Evolutionary conservation across 2,113 vertebrate genomes (phyloP), one percentile per base, ranked within the genome.

Genomic region (Rhinolophus ferrumequinum): DNA sequence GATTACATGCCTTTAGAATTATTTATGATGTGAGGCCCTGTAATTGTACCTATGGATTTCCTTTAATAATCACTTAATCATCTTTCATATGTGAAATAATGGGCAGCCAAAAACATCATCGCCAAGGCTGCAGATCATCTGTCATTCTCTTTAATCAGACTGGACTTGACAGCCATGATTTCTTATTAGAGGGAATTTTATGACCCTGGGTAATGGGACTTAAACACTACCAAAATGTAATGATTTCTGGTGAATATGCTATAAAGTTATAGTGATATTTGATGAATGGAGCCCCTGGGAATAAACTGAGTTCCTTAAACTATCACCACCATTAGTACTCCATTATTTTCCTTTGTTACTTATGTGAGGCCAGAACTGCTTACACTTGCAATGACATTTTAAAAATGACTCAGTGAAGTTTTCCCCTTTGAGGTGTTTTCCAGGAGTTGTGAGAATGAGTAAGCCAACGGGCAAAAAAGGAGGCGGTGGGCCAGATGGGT

Each of bases 141-240:
- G 87, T 97, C 96, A 95, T 72, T 62, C 72, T 47, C 95, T 97
- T 94, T 93, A 96, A 97, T 95, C 66, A 83, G 92, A 97, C 2
- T 15, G 91, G 95, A 69, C 33, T 66, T 82, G 52, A 95, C 70
- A 97, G 60, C 30, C 88, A 30, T 88, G 95, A 97, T 97, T 97
- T 97, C 93, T 98, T 92, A 96, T 96, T 92, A 95, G 87, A 92
- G 58, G 15, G 44, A 69, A 89, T 75, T 92, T 97, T 94, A 95
- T 83, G 92, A 90, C 77, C 62, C 66, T 77, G 16, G 76, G 92
- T 81, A 93, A 96, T 50, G 84, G 88, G 97, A 15, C 7, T 85
- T 70, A 79, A 93, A 97, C 96, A 88, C 35, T 52, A 85, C 90
- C 85, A 92, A 90, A 90, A 92, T 84, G 80, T 64, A 86, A 97